Evolutionary conservation across 2,888 invertebrate species (phyloP).

Genomic region (Linnaemya vulpina): DNA sequence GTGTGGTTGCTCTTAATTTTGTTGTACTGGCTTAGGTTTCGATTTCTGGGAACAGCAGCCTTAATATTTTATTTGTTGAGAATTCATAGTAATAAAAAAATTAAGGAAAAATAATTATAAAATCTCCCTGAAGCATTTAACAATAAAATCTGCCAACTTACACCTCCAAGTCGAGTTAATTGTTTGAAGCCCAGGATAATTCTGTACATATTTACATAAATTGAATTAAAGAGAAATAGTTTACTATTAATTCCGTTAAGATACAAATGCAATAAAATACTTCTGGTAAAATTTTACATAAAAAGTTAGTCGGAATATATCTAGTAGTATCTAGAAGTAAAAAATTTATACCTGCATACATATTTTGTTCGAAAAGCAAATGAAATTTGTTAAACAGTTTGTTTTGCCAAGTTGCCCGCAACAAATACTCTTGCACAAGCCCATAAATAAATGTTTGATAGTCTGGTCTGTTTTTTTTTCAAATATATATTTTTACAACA

Average conservation of each 20-base stretch:
- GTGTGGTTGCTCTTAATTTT: conserved; percentile 51
- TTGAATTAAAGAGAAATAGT: neutral
- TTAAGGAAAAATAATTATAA: conserved; percentile 11
- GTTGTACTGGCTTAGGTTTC: conserved; percentile 58
- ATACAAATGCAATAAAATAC: too few species aligned
- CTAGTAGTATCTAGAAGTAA: too few species aligned
- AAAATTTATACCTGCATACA: too few species aligned
- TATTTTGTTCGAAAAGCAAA: too few species aligned
- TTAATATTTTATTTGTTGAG: conserved; percentile 63
- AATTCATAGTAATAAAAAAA: conserved; percentile 60
- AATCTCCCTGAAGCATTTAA: conserved; percentile 50
- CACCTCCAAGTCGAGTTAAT: conserved; percentile 43
- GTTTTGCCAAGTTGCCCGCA: too few species aligned
- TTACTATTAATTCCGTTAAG: neutral
- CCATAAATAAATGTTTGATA: too few species aligned
- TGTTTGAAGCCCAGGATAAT: neutral
- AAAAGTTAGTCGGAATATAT: too few species aligned
- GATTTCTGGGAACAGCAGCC: conserved; percentile 65
- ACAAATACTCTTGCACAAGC: too few species aligned
- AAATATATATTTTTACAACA: too few species aligned
- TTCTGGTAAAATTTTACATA: too few species aligned
- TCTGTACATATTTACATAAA: neutral
- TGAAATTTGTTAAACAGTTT: too few species aligned
- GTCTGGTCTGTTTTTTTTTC: too few species aligned
- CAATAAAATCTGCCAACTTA: conserved; percentile 36